phyloP scores from a whole-genome alignment of 2,888 invertebrate genomes.

The Listrodromus nycthemerus region DNA sequence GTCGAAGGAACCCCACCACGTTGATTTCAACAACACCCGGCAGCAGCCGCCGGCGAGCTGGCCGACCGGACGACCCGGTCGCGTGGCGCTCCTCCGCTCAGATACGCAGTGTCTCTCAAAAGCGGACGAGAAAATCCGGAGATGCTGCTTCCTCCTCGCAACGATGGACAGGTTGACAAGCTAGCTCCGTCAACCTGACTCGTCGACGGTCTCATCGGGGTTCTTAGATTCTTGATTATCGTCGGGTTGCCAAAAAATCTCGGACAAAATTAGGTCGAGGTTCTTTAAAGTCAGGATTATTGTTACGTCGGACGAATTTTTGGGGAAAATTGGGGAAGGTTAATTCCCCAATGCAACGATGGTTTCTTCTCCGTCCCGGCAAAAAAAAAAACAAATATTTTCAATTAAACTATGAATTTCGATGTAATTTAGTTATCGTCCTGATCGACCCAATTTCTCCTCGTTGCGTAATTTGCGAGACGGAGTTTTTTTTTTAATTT shows the following conservation, averaged over 20 bases:
- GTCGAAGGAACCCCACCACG: conserved; percentile 83
- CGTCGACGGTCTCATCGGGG: conserved; percentile 29
- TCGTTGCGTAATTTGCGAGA: not conserved
- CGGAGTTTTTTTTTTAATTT: not conserved
- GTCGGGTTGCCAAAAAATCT: not conserved
- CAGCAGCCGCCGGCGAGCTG: conserved; percentile 73
- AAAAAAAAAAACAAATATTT: too few relatives aligned
- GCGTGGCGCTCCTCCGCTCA: conserved; percentile 81
- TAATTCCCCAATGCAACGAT: not conserved
- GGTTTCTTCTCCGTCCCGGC: not conserved
- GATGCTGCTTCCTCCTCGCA: conserved; percentile 16
- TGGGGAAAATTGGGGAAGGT: not conserved
- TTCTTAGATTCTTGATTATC: not conserved
- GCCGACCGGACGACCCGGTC: conserved; percentile 81
- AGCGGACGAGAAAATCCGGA: conserved; percentile 50
- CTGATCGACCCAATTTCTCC: not conserved
- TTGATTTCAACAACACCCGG: conserved; percentile 81
- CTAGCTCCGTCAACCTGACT: not conserved
- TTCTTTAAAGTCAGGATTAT: too few relatives aligned
- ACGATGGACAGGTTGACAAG: conserved; percentile 16
- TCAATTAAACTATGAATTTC: too few relatives aligned
- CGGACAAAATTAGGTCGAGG: not conserved
- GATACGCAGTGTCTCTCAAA: conserved; percentile 83
- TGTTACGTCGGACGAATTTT: not conserved
- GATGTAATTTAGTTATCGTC: too few relatives aligned